phyloP scores from a whole-genome alignment of 2,888 invertebrate genomes.

The Meteorus colon region DNA sequence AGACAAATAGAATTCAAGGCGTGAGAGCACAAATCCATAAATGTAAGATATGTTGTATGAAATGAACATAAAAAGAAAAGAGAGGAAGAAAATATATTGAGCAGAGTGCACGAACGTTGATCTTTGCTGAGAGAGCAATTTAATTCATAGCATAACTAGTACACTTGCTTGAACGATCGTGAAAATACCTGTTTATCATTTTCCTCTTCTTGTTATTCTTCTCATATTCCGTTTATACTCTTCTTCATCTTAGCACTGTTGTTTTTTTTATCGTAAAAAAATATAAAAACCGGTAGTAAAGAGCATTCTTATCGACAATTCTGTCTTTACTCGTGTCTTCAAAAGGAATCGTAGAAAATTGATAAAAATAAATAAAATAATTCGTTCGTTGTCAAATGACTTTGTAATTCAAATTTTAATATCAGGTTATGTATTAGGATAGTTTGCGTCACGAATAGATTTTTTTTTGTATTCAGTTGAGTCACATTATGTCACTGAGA shows the following conservation, averaged over 20 bases:
- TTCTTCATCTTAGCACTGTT: background rate
- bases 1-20: background rate
- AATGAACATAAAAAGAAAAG: background rate
- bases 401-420: background rate
- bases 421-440: background rate
- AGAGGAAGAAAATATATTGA: background rate
- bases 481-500: background rate
- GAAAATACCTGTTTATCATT: slow-evolving; percentile 34
- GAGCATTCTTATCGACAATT: background rate
- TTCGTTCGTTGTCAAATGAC: background rate
- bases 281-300: slow-evolving; percentile 1
- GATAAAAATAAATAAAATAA: background rate
- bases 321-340: background rate
- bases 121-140: slow-evolving; percentile 29
- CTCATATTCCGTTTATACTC: background rate
- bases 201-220: background rate
- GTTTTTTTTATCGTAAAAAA: background rate
- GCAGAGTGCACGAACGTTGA: slow-evolving; percentile 12
- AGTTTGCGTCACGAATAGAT: background rate
- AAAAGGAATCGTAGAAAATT: background rate
- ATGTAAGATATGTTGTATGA: background rate
- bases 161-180: slow-evolving; percentile 33
- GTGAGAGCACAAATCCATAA: slow-evolving; percentile 10
- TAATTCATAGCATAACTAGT: slow-evolving; percentile 30
- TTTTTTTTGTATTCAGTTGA: background rate